Percentiles rank a stretch among this genome's conserved stretches.
These are phyloP conservation scores for Oxyscelio sp. DNA, from an alignment of 2,888 invertebrate genomes.

Conservation along the genomic window DNA sequence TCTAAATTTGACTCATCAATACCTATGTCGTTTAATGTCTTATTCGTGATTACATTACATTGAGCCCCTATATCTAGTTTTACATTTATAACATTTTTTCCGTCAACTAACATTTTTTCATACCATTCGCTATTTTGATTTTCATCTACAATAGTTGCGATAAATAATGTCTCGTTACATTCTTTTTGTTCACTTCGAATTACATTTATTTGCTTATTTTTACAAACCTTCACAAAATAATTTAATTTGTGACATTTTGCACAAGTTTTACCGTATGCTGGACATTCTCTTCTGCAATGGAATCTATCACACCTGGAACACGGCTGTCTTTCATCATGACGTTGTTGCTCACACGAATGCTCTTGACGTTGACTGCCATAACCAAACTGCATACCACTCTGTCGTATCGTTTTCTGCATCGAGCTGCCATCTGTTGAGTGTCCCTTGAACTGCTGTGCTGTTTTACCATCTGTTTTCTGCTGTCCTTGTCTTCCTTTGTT, in stretches of 20 bases:
- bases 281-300: slow-evolving; percentile 52
- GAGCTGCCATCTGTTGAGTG: neutral
- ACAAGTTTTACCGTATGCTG: slow-evolving; percentile 66
- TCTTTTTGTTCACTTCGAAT: neutral
- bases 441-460: neutral
- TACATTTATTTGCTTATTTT: slow-evolving; percentile 23
- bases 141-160: neutral
- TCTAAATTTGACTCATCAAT: no score
- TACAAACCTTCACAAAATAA: slow-evolving; percentile 66
- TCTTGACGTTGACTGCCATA: neutral
- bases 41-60: no score
- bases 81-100: slow-evolving; percentile 2
- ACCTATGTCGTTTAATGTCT: no score
- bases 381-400: neutral
- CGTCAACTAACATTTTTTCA: slow-evolving; percentile 8
- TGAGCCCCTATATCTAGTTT: slow-evolving; percentile 16
- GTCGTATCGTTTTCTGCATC: neutral
- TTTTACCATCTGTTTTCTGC: neutral
- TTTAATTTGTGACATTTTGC: slow-evolving; percentile 44
- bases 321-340: neutral
- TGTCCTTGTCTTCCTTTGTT: neutral
- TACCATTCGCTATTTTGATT: slow-evolving; percentile 5
- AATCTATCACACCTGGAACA: slow-evolving; percentile 47
- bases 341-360: neutral
- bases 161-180: slow-evolving; percentile 11